These are phyloP conservation scores for Nephotettix cincticeps DNA, from an alignment of 1,140 invertebrate species.

Conservation along the genomic window DNA sequence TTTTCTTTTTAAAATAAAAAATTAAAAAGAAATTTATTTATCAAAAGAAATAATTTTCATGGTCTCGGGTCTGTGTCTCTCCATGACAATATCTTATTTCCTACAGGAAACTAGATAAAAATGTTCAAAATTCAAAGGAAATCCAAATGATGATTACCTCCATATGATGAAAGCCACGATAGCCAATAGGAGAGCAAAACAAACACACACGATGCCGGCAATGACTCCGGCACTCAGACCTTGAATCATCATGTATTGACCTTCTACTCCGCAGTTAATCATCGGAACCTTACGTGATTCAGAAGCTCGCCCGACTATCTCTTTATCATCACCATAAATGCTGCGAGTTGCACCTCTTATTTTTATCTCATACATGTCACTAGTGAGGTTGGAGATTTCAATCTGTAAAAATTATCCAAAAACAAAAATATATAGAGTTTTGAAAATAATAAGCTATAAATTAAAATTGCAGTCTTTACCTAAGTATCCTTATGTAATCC, in stretches of 20 bases:
- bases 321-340: conserved; percentile 59
- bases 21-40: no score
- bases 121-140: no score
- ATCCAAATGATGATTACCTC: conserved; percentile 53
- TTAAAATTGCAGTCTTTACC: not conserved
- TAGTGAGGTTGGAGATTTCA: conserved; percentile 61
- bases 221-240: conserved; percentile 49
- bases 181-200: conserved; percentile 67
- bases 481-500: no score
- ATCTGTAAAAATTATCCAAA: not conserved
- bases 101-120: no score
- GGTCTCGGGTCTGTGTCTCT: no score
- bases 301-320: conserved; percentile 64
- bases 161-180: conserved; percentile 71
- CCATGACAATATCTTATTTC: no score
- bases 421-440: not conserved
- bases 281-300: conserved; percentile 57
- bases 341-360: conserved; percentile 70
- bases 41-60: no score
- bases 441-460: not conserved
- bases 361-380: conserved; percentile 72
- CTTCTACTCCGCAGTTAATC: not conserved
- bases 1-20: no score
- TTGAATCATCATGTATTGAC: not conserved
- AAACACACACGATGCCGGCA: conserved; percentile 69